Base-by-base conservation (phyloP, 2,888 invertebrate species). In the Lasiommata megera region DNA sequence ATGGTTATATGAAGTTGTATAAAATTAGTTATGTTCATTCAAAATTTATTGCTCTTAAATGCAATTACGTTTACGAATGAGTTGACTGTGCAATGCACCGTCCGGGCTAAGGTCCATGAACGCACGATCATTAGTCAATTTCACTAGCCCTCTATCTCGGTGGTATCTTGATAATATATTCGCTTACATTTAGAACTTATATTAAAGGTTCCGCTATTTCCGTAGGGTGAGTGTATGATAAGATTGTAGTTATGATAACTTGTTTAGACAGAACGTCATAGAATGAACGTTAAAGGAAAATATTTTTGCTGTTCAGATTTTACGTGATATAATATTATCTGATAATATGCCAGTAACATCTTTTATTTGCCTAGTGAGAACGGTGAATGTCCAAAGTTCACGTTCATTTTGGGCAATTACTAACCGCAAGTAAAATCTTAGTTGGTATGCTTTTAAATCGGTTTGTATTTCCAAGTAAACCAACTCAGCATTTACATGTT, bases 81-180 rank as follows among this genome's bases (percentile, higher is more conserved):
- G 67, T 70, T 74, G 65, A 64, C 66, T 66, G 58, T 47, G 56
- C 64, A 69, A 65, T 66, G 67, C 64, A 62, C 67, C 67, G 64
- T 67, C 67, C 60, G 61, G 67, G 69, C 69, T 72, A 74, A 52
- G 51, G 44, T 52, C 76, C 77, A 72, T 72, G 67, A 65, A 68
- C 68, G 64, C 65, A 67, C 68, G 64, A 74, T 77, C 72, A 74
- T 77, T 75, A 77, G 77, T 77, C 74, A 79, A 77, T 79, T 78
- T 77, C 70, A 72, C 69, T 68, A 68, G 71, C 76, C 76, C 76
- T 16, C 43, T 79, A 77, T 72, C 67, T 71, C 59, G 68, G 70
- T 72, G 65, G 65, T 64, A 73, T 75, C 73, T 69, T 62, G 58
- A 67, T 70, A 50, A 50, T 40, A 17, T 11, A 56, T 23, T 38